phyloP scores from a whole-genome alignment of 2,113 vertebrate species.

The Myotis davidii region DNA sequence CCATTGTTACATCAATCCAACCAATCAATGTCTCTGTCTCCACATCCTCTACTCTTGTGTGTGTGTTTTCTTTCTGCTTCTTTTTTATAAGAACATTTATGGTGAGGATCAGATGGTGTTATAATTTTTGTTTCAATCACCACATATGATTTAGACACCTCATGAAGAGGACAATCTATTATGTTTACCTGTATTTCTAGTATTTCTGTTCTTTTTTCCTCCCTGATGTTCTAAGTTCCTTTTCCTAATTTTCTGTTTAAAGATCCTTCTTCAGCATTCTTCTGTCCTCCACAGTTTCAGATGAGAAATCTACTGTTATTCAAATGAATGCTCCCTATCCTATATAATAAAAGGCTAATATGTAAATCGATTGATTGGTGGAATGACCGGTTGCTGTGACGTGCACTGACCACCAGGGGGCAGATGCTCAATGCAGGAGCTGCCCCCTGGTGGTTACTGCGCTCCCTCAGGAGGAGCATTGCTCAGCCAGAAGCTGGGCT shows the following conservation, averaged over 20 bases:
- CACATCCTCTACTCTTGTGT: not conserved
- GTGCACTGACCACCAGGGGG: too few relatives aligned
- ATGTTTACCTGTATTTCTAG: not conserved
- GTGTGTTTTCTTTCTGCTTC: not conserved
- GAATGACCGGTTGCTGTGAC: too few relatives aligned
- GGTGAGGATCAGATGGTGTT: not conserved
- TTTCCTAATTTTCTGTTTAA: not conserved
- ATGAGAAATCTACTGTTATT: not conserved
- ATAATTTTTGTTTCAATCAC: not conserved
- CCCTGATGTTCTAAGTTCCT: not conserved
- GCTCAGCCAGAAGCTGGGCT: too few relatives aligned
- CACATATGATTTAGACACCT: not conserved
- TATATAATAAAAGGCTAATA: too few relatives aligned
- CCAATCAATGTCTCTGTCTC: not conserved
- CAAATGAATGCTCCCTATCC: not conserved
- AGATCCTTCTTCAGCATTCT: not conserved
- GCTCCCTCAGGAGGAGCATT: too few relatives aligned
- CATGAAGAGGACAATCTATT: not conserved
- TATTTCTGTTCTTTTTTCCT: not conserved
- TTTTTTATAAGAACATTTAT: not conserved
- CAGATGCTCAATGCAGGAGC: too few relatives aligned
- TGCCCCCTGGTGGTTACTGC: too few relatives aligned
- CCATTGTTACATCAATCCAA: not conserved
- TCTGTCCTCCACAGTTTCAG: not conserved
- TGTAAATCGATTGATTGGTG: too few relatives aligned